Conservation (phyloP, 2,113 vertebrate genomes). For the Climacteris rufus region DNA sequence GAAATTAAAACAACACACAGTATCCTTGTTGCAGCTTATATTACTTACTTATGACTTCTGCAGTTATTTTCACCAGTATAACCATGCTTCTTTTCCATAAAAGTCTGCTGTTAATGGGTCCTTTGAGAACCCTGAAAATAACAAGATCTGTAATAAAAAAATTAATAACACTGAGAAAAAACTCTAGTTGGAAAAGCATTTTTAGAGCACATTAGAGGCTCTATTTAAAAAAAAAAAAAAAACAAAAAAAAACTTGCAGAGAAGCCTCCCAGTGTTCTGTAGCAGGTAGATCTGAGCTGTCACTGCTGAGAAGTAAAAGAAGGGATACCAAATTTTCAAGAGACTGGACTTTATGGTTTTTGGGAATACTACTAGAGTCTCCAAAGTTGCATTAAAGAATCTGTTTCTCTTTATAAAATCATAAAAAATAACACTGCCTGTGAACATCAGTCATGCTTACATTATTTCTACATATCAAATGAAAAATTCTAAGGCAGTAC, state of each 20-base stretch:
- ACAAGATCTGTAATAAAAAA: constrained; percentile 81
- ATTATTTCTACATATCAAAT: background rate
- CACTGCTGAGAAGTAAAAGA: background rate
- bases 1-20: constrained; percentile 71
- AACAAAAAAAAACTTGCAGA: background rate
- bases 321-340: background rate
- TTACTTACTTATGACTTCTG: constrained; percentile 73
- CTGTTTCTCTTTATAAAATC: background rate
- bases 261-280: background rate
- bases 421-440: background rate
- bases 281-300: background rate
- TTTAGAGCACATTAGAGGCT: constrained; percentile 62
- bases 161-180: constrained; percentile 77
- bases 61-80: constrained; percentile 76
- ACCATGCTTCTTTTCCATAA: constrained; percentile 78
- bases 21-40: constrained; percentile 69
- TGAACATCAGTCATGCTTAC: background rate
- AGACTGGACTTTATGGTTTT: background rate
- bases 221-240: background rate
- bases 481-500: background rate
- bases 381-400: background rate
- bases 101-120: constrained; percentile 73
- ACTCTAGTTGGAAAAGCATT: constrained; percentile 59
- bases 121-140: constrained; percentile 76
- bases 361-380: background rate